Percentiles rank a stretch among this genome's conserved stretches.
phyloP scores from a whole-genome alignment of 2,888 invertebrate species.

The Eristalis pertinax region DNA sequence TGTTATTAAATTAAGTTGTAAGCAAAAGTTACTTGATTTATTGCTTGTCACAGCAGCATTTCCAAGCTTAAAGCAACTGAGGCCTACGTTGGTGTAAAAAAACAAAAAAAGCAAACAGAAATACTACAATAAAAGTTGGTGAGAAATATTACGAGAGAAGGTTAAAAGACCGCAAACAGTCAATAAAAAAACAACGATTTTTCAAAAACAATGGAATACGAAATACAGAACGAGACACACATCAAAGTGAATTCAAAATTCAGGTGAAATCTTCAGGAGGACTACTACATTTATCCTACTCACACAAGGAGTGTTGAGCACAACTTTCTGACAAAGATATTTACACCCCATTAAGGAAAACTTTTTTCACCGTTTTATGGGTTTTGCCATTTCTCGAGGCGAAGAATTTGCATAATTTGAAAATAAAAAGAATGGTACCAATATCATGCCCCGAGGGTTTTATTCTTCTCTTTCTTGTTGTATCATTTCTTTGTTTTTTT shows the following conservation, averaged over 20 bases:
- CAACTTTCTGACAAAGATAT: constrained; percentile 64
- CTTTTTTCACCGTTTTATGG: constrained; percentile 63
- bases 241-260: constrained; percentile 35
- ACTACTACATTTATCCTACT: constrained; percentile 36
- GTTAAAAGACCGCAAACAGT: constrained; percentile 50
- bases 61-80: constrained; percentile 40
- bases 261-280: constrained; percentile 52
- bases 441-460: constrained; percentile 65
- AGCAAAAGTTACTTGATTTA: constrained; percentile 62
- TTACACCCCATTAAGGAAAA: constrained; percentile 71
- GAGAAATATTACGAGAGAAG: constrained; percentile 18
- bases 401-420: constrained; percentile 70
- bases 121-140: constrained; percentile 8
- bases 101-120: background rate
- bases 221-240: constrained; percentile 43
- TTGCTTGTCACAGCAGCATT: constrained; percentile 41
- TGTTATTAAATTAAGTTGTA: constrained; percentile 56
- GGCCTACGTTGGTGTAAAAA: background rate
- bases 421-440: constrained; percentile 70
- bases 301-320: constrained; percentile 52
- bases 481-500: constrained; percentile 10
- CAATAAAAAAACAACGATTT: constrained; percentile 53
- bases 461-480: constrained; percentile 43
- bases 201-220: constrained; percentile 38
- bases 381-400: constrained; percentile 58